Conservation (phyloP, 1,140 invertebrate genomes). For the Semibalanus balanoides region DNA sequence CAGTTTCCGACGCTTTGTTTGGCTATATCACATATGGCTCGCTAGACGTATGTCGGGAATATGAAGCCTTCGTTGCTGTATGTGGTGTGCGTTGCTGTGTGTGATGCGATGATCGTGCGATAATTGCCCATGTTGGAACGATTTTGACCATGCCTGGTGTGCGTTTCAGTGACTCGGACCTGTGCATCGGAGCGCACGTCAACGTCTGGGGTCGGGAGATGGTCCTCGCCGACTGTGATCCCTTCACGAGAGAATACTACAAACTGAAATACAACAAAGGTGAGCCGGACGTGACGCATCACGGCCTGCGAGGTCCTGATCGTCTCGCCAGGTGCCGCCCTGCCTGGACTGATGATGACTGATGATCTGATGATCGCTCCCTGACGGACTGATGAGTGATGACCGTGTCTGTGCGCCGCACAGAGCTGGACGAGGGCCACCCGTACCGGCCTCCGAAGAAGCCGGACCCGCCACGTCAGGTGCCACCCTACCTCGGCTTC, state of each 20-base stretch:
- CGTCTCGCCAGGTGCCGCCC: no score
- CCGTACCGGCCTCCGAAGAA: constrained; percentile 15
- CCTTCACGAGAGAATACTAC: constrained; percentile 76
- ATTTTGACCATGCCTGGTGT: no score
- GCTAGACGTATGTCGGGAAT: no score
- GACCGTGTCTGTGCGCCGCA: neutral
- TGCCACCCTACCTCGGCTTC: constrained; percentile 78
- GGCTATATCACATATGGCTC: no score
- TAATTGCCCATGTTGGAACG: no score
- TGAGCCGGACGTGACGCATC: constrained; percentile 25
- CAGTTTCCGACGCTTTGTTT: constrained; percentile 41
- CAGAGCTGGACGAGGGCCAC: constrained; percentile 36
- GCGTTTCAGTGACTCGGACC: constrained; percentile 43
- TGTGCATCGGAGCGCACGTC: constrained; percentile 61
- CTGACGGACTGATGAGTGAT: no score
- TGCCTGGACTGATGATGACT: no score
- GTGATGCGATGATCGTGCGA: no score
- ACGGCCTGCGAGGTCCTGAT: no score
- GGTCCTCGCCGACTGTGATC: constrained; percentile 67
- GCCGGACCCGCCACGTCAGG: constrained; percentile 27
- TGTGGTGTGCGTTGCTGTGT: no score
- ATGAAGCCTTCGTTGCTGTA: no score
- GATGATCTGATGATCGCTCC: no score
- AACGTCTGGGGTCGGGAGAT: constrained; percentile 65
- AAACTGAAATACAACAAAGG: constrained; percentile 31